phyloP scores from a whole-genome alignment of 2,888 invertebrate species.

The Resseliella maxima region DNA sequence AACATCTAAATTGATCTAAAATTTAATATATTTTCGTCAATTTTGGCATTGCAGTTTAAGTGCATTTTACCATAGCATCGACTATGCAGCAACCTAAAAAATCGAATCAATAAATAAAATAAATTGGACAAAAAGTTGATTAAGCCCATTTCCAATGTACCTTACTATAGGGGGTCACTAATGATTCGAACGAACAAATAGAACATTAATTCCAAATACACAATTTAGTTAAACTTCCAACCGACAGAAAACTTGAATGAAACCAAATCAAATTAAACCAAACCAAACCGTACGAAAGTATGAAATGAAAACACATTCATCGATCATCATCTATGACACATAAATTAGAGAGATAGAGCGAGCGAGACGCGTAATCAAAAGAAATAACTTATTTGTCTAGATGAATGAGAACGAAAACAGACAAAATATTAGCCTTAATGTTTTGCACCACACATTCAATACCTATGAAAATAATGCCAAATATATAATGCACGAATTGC shows the following conservation, averaged over 20 bases:
- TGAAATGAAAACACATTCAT: constrained; percentile 25
- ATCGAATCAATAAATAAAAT: not conserved
- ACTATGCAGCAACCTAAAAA: not conserved
- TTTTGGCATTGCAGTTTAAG: constrained; percentile 16
- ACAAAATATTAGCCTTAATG: not conserved
- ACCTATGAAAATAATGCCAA: not conserved
- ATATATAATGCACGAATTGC: too few relatives aligned
- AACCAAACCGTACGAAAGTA: not conserved
- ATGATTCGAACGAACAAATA: constrained; percentile 54
- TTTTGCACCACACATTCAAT: constrained; percentile 42
- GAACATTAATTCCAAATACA: constrained; percentile 41
- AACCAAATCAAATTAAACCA: not conserved
- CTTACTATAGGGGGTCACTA: constrained; percentile 60
- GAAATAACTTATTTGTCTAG: constrained; percentile 28
- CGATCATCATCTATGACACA: constrained; percentile 28
- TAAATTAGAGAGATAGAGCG: constrained; percentile 17
- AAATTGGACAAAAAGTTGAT: constrained; percentile 39
- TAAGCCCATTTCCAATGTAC: constrained; percentile 61
- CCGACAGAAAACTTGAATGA: not conserved
- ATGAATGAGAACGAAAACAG: constrained; percentile 35
- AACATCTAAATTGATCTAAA: not conserved
- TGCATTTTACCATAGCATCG: constrained; percentile 12
- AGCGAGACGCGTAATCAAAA: constrained; percentile 40
- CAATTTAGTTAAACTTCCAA: constrained; percentile 1
- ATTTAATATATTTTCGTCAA: not conserved